phyloP scores from a whole-genome alignment of 2,888 invertebrate species.

The Pheosia gnoma region DNA sequence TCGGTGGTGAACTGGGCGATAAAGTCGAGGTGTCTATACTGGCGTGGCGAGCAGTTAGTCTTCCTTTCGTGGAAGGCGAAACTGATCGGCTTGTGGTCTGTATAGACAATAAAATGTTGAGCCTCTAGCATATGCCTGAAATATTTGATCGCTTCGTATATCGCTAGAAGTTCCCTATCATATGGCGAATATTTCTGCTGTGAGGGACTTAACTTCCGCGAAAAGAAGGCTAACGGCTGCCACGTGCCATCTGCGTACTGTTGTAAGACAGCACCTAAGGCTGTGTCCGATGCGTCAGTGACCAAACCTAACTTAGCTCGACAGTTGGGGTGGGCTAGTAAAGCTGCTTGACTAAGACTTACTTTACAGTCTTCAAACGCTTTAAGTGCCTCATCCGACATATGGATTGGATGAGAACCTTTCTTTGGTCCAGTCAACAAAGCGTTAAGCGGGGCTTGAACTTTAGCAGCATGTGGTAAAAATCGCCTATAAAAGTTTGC shows the following conservation, averaged over 20 bases:
- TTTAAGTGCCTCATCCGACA: not conserved
- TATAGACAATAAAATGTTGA: not conserved
- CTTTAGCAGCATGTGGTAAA: slow-evolving; percentile 10
- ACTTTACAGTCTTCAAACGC: slow-evolving; percentile 12
- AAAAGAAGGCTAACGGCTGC: slow-evolving; percentile 15
- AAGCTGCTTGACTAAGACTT: slow-evolving; percentile 6
- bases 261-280: slow-evolving; percentile 13
- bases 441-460: slow-evolving; percentile 13
- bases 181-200: slow-evolving; percentile 14
- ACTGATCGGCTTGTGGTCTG: slow-evolving; percentile 16
- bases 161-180: slow-evolving; percentile 13
- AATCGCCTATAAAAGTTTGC: slow-evolving; percentile 19
- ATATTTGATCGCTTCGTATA: slow-evolving; percentile 15
- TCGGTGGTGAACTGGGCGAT: slow-evolving; percentile 12
- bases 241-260: slow-evolving; percentile 4
- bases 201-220: slow-evolving; percentile 10
- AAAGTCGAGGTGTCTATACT: slow-evolving; percentile 8
- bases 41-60: slow-evolving; percentile 7
- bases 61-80: slow-evolving; percentile 11
- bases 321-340: slow-evolving; percentile 10
- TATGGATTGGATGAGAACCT: too few relatives aligned
- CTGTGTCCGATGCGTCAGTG: slow-evolving; percentile 10
- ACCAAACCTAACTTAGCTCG: slow-evolving; percentile 1
- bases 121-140: slow-evolving; percentile 16
- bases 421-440: slow-evolving; percentile 12